Conservation (phyloP, 2,113 vertebrate species). For the Pterocles gutturalis region DNA sequence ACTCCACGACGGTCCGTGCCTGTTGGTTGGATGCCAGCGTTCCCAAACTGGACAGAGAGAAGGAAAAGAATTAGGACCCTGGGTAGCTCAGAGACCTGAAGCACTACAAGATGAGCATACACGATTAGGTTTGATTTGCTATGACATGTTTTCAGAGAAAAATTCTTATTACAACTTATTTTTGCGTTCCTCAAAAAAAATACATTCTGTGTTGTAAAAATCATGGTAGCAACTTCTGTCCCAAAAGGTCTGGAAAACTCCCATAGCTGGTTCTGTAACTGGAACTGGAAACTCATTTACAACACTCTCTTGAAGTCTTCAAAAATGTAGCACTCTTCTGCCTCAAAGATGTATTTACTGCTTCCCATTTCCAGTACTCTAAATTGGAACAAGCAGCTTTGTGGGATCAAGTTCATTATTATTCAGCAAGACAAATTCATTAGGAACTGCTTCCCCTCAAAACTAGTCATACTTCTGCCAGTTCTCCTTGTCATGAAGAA, state of each 20-base stretch:
- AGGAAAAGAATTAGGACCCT: neutral
- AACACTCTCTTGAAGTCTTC: neutral
- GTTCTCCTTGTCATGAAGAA: conserved; percentile 1
- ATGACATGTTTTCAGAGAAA: neutral
- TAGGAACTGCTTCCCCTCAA: conserved; percentile 1
- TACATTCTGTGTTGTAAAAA: neutral
- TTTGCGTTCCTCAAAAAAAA: neutral
- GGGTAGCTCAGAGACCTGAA: neutral
- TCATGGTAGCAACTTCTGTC: neutral
- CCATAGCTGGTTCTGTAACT: neutral
- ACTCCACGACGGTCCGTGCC: conserved; percentile 23
- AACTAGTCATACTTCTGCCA: conserved; percentile 26
- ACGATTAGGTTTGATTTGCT: neutral
- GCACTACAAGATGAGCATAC: accelerated
- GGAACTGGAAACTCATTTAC: neutral
- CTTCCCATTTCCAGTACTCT: neutral
- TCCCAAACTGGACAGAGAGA: conserved; percentile 11
- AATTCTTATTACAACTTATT: neutral
- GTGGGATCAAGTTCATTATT: neutral
- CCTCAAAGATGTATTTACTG: neutral
- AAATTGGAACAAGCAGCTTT: neutral
- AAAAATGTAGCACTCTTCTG: neutral
- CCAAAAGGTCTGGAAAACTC: neutral
- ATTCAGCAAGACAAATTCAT: neutral
- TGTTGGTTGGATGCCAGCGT: conserved; percentile 28